These are phyloP conservation scores for Protodeltote pygarga DNA, from an alignment of 2,888 invertebrate genomes.

Conservation along the genomic window DNA sequence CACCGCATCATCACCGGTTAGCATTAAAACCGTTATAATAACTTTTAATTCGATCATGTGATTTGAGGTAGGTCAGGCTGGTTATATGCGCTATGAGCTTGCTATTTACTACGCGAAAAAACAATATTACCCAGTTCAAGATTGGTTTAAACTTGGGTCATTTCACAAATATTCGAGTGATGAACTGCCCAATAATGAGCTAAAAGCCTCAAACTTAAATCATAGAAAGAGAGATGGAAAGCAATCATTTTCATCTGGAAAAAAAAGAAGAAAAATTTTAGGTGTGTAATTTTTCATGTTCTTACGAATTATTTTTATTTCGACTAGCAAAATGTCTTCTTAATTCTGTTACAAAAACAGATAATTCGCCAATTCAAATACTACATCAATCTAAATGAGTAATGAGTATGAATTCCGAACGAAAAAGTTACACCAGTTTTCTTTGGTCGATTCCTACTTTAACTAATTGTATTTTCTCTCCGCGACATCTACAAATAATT, in stretches of 20 bases:
- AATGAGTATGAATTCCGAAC: background rate
- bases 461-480: conserved; percentile 22
- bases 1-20: conserved; percentile 73
- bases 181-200: too few relatives aligned
- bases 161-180: too few relatives aligned
- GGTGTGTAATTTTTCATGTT: background rate
- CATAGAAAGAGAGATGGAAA: too few relatives aligned
- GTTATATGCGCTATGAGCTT: background rate
- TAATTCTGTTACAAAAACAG: background rate
- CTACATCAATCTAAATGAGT: background rate
- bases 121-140: too few relatives aligned
- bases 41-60: conserved; percentile 60
- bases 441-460: conserved; percentile 1
- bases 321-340: background rate
- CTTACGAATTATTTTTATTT: background rate
- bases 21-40: conserved; percentile 67
- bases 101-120: too few relatives aligned
- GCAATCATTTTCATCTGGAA: too few relatives aligned
- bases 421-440: background rate
- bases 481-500: conserved; percentile 26
- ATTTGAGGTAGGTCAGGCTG: conserved; percentile 35
- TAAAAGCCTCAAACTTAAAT: too few relatives aligned
- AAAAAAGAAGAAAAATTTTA: too few relatives aligned
- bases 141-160: too few relatives aligned
- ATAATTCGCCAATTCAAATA: background rate